Percentiles rank a stretch among this genome's conserved stretches.
Conservation (phyloP, 2,888 invertebrate genomes). For the Athrips mouffetella region DNA sequence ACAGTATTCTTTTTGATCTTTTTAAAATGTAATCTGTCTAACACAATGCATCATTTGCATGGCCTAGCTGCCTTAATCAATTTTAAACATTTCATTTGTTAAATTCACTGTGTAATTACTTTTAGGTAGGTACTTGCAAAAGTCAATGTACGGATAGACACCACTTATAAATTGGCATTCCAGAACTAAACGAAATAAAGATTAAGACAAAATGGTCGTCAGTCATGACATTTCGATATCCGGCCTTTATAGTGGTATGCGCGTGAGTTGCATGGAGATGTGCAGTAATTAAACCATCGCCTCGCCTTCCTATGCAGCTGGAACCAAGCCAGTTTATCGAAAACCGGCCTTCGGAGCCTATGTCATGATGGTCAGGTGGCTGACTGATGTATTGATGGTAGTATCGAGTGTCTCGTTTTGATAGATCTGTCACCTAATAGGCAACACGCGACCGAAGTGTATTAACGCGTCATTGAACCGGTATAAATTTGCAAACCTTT, state of each 20-base stretch:
- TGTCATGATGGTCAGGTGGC: neutral
- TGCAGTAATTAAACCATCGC: constrained; percentile 1
- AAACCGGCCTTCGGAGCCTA: neutral
- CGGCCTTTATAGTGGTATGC: neutral
- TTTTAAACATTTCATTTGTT: neutral
- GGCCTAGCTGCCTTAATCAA: neutral
- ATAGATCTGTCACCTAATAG: neutral
- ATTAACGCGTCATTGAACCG: neutral
- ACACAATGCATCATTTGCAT: neutral
- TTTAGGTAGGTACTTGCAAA: neutral
- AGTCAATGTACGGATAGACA: neutral
- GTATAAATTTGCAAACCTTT: neutral
- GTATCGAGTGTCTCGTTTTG: neutral
- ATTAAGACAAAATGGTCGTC: neutral
- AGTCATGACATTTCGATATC: constrained; percentile 5
- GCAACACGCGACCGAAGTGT: neutral
- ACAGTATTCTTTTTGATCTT: too few species aligned
- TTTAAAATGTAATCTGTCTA: too few species aligned
- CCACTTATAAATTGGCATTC: neutral
- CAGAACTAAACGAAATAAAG: neutral
- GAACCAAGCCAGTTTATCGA: neutral
- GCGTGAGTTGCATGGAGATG: neutral
- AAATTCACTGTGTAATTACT: constrained; percentile 7
- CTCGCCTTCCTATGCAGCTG: neutral
- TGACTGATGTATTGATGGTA: neutral